A percentile compares a stretch with the other conserved stretches of the same genome.
phyloP scores from a whole-genome alignment of 2,797 vertebrate genomes.

The Arctocebus calabarensis region DNA sequence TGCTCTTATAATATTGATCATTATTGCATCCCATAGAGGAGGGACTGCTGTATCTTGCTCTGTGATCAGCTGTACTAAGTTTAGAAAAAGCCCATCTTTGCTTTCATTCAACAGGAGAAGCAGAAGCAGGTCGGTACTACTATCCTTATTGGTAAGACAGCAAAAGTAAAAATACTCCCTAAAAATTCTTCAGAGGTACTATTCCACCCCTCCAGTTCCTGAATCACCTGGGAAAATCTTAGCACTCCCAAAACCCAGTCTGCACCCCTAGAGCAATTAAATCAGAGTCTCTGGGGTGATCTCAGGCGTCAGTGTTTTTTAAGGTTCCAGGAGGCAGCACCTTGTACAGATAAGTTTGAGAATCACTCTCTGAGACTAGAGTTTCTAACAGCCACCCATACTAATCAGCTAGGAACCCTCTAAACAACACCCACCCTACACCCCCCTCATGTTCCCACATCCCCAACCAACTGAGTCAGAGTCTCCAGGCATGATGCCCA shows the following conservation, averaged over 20 bases:
- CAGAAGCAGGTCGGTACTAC: not conserved
- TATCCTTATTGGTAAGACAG: not conserved
- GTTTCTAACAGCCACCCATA: not conserved
- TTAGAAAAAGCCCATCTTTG: not conserved
- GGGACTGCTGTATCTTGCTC: not conserved
- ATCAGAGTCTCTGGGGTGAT: not conserved
- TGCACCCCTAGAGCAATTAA: not conserved
- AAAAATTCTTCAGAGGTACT: not conserved
- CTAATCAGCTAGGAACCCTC: not conserved
- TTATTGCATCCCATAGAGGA: not conserved
- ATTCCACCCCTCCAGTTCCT: not conserved
- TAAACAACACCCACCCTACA: not conserved
- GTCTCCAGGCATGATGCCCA: not conserved
- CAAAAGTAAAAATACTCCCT: not conserved
- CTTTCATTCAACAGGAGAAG: not conserved
- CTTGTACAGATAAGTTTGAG: not conserved
- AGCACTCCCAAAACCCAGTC: not conserved
- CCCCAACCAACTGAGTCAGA: not conserved
- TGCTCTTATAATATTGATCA: not conserved
- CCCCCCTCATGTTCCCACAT: too few relatives aligned
- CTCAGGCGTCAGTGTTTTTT: not conserved
- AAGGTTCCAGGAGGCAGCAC: not conserved
- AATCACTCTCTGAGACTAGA: not conserved
- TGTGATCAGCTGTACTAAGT: not conserved
- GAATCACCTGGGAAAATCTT: not conserved